Conservation (phyloP, 2,797 vertebrate genomes). For the Lagodon rhomboides region DNA sequence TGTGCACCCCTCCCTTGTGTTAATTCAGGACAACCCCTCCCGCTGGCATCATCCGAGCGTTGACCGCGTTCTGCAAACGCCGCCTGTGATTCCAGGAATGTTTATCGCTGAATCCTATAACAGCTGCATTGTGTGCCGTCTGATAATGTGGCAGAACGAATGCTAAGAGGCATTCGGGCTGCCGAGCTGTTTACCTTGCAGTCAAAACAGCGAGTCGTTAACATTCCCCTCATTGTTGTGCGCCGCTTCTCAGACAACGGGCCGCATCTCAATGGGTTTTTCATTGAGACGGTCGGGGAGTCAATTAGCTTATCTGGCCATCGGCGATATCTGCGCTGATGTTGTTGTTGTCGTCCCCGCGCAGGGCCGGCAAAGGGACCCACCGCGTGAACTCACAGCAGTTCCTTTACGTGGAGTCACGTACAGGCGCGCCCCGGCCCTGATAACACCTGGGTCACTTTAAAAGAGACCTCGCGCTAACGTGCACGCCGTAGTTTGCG, state of each 20-base stretch:
- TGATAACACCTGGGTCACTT: conserved; percentile 41
- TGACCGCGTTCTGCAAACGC: conserved; percentile 24
- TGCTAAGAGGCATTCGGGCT: conserved; percentile 54
- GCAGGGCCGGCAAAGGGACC: conserved; percentile 28
- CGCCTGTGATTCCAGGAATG: conserved; percentile 60
- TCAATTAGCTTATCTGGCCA: conserved; percentile 76
- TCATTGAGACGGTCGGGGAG: conserved; percentile 70
- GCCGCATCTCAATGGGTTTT: conserved; percentile 75
- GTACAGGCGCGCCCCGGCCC: neutral
- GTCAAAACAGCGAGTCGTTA: conserved; percentile 71
- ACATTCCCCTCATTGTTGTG: conserved; percentile 78
- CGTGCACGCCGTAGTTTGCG: neutral
- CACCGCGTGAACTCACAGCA: conserved; percentile 33
- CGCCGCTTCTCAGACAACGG: conserved; percentile 47
- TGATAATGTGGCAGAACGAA: conserved; percentile 65
- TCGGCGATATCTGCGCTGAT: conserved; percentile 61
- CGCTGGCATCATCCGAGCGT: neutral
- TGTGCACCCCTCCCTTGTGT: neutral
- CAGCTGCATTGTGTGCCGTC: conserved; percentile 45
- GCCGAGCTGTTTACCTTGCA: conserved; percentile 73
- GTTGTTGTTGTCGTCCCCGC: conserved; percentile 28
- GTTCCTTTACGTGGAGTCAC: conserved; percentile 27
- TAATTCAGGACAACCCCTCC: neutral
- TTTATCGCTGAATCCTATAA: conserved; percentile 50
- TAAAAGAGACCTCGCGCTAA: conserved; percentile 48